Evolutionary conservation across 2,113 vertebrate genomes (phyloP).

Genomic region (Tyto alba): DNA sequence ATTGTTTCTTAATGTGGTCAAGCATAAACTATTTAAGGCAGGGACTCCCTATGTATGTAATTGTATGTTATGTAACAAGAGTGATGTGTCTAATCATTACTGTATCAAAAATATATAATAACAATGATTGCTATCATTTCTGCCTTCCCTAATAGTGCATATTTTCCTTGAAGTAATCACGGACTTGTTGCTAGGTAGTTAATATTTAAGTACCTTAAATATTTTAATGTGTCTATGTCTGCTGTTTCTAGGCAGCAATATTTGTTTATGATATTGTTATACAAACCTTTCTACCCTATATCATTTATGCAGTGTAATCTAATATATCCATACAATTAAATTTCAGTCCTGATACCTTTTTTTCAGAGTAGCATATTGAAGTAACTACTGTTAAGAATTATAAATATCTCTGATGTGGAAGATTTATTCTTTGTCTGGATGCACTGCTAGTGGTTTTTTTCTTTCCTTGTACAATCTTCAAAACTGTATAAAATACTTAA

Average conservation of each 20-base stretch:
- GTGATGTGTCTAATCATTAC: neutral
- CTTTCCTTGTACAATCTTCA: neutral
- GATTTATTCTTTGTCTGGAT: neutral
- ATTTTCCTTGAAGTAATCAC: conserved; percentile 41
- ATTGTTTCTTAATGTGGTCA: neutral
- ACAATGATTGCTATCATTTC: neutral
- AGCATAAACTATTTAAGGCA: conserved; percentile 24
- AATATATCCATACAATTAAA: neutral
- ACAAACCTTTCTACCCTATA: conserved; percentile 19
- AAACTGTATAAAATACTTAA: neutral
- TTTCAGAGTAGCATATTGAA: neutral
- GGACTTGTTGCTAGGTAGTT: conserved; percentile 36
- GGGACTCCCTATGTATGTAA: neutral
- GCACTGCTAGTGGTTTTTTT: neutral
- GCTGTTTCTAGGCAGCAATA: conserved; percentile 52
- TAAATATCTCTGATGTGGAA: neutral
- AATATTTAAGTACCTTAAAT: conserved; percentile 49
- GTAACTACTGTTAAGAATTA: neutral
- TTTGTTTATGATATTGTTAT: conserved; percentile 55
- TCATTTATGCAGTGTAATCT: conserved; percentile 20
- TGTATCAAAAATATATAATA: neutral
- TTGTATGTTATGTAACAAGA: neutral
- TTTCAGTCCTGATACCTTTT: neutral
- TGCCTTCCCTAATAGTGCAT: neutral
- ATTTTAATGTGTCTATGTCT: conserved; percentile 46